Evolutionary conservation across 1,140 invertebrate genomes (phyloP), one percentile per base, ranked within the genome.

Genomic region (Drosophila lacteicornis): DNA sequence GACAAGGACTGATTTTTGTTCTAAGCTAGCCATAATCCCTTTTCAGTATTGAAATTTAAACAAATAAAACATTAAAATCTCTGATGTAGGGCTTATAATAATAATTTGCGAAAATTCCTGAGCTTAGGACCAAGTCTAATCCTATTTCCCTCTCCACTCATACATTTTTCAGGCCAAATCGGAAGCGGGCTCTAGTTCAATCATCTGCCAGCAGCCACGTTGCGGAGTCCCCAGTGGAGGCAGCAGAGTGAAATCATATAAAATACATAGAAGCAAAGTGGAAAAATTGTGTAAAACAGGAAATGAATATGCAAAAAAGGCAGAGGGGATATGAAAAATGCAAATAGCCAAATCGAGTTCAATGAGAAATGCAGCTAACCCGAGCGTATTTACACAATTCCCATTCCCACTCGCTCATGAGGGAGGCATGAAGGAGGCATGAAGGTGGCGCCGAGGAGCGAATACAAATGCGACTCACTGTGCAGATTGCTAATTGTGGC

Each of bases 291-390:
- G 78, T 63, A 71, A 80, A 77, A 56, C 62, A 63, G 84, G 84
- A 88, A 88, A 88, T 88, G 84, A 88, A 88, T 88, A 81, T 88
- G 84, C 85, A 88, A 87, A 87, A 87, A 57, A 63, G 65, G 53
- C 57, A 75, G 79, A 88, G 77, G 76, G 84, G 85, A 88, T 88
- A 88, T 88, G 84, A 88, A 81, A 88, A 79, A 88, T 90, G 84
- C 85, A 88, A 88, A 88, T 88, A 81, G n/a, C 84, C 67, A 88
- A 90, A 80, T 80, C 77, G 85, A 84, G 85, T 79, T 85, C 74
- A 85, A 80, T 83, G 79, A 58, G 43, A 59, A 81, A 85, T 78
- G 79, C 59, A 78, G 68, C 58, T 83, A 83, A 83, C 65, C 68
- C 73, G 61, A 70, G 40, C 68, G 68, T 81, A 74, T 85, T 73